These are phyloP conservation scores for Tenthredo amoena DNA, from an alignment of 2,888 invertebrate genomes.

Conservation along the genomic window DNA sequence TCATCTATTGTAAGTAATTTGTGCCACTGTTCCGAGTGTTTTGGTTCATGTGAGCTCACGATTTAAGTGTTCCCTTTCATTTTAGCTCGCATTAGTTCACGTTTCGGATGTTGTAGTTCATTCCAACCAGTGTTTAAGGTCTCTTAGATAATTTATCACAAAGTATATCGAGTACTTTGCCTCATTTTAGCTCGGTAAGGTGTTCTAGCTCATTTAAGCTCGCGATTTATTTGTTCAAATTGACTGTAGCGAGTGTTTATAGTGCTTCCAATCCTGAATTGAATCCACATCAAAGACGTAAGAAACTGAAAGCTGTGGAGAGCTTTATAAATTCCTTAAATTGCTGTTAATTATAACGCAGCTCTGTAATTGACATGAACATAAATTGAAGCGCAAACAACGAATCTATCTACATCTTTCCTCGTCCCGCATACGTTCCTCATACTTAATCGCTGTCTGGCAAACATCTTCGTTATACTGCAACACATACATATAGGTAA, in stretches of 20 bases:
- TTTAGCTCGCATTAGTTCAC: too few relatives aligned
- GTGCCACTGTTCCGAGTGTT: not conserved
- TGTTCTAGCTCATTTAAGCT: not conserved
- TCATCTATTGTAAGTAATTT: not conserved
- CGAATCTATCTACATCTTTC: not conserved
- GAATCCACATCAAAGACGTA: not conserved
- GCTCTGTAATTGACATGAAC: not conserved
- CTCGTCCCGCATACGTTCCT: not conserved
- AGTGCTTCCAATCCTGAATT: not conserved
- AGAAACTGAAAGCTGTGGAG: not conserved
- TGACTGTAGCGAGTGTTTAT: not conserved
- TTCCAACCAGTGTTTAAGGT: too few relatives aligned
- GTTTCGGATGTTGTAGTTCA: too few relatives aligned
- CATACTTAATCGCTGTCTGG: constrained; percentile 19
- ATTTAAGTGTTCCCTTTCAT: not conserved
- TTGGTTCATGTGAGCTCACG: not conserved
- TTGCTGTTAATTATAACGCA: not conserved
- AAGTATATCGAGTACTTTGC: too few relatives aligned
- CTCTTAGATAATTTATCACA: too few relatives aligned
- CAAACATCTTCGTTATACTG: constrained; percentile 29
- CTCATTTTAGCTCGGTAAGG: not conserved
- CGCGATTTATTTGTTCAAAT: not conserved
- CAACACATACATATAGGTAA: not conserved
- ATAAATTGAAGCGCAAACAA: not conserved
- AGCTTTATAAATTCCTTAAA: not conserved